A percentile compares a stretch with the other conserved stretches of the same genome.
phyloP scores from a whole-genome alignment of 2,113 vertebrate species.

The Indicator indicator region DNA sequence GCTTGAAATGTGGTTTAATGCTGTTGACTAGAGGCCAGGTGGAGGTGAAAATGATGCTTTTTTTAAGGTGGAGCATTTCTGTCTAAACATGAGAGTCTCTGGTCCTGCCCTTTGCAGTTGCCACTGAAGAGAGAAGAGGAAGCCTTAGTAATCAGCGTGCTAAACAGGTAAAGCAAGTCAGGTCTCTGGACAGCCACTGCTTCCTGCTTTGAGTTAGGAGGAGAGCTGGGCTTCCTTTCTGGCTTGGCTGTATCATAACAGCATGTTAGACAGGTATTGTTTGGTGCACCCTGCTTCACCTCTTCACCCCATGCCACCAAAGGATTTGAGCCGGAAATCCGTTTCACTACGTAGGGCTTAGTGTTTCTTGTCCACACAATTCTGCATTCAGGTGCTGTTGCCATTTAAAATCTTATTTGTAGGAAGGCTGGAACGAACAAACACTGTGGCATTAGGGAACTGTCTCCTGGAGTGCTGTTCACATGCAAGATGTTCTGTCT shows the following conservation, averaged over 20 bases:
- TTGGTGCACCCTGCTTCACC: not conserved
- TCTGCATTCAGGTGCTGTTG: not conserved
- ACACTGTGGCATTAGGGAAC: not conserved
- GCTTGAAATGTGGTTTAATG: not conserved
- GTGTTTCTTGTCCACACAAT: not conserved
- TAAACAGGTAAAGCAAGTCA: not conserved
- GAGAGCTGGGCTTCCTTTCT: not conserved
- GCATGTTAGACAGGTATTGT: accelerated
- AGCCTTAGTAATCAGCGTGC: not conserved
- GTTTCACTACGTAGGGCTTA: not conserved
- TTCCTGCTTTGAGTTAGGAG: not conserved
- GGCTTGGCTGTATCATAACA: not conserved
- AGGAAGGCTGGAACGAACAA: not conserved
- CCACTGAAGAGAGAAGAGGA: not conserved
- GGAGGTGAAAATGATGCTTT: not conserved
- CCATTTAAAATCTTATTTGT: not conserved
- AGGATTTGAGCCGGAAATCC: not conserved
- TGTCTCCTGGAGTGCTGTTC: not conserved
- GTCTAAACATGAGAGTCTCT: not conserved
- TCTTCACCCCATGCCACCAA: not conserved
- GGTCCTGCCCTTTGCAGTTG: not conserved
- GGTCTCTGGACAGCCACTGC: not conserved
- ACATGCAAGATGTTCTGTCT: accelerated
- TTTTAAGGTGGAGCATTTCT: not conserved
- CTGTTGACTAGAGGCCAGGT: not conserved